Conservation (phyloP, 2,888 invertebrate genomes). For the Hydropsyche betteni region DNA sequence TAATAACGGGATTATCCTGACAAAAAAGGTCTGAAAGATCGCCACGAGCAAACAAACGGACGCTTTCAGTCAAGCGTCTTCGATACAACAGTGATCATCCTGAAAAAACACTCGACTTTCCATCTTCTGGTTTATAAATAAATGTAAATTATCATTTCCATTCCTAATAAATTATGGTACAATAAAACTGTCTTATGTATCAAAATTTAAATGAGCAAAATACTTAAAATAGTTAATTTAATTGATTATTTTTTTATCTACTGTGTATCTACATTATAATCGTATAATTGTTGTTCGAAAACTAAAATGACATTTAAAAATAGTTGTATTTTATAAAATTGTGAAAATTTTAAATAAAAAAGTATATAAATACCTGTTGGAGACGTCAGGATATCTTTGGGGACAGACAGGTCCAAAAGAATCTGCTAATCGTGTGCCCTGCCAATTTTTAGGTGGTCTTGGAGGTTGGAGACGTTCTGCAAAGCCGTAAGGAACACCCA, state of each 20-base stretch:
- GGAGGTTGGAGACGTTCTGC: constrained; percentile 78
- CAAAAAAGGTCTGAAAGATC: background rate
- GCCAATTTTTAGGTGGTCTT: constrained; percentile 75
- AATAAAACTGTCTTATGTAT: too few relatives aligned
- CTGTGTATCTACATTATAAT: background rate
- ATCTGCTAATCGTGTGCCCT: constrained; percentile 78
- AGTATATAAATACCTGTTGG: constrained; percentile 59
- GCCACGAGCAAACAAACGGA: too few relatives aligned
- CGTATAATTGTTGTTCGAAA: too few relatives aligned
- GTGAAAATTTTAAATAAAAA: background rate
- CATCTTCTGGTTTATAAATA: too few relatives aligned
- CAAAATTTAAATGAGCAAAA: background rate
- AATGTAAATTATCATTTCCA: too few relatives aligned
- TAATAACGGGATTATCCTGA: constrained; percentile 24
- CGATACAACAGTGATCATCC: too few relatives aligned
- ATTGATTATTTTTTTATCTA: background rate
- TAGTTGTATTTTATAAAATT: background rate
- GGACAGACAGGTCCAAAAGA: constrained; percentile 82
- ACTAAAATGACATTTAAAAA: too few relatives aligned
- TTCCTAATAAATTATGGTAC: too few relatives aligned
- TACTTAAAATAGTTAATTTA: background rate
- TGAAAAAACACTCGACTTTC: too few relatives aligned
- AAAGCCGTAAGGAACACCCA: constrained; percentile 82
- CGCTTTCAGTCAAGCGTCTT: too few relatives aligned
- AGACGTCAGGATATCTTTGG: constrained; percentile 67